phyloP scores from a whole-genome alignment of 2,797 vertebrate genomes.

The Myotis findleyi region DNA sequence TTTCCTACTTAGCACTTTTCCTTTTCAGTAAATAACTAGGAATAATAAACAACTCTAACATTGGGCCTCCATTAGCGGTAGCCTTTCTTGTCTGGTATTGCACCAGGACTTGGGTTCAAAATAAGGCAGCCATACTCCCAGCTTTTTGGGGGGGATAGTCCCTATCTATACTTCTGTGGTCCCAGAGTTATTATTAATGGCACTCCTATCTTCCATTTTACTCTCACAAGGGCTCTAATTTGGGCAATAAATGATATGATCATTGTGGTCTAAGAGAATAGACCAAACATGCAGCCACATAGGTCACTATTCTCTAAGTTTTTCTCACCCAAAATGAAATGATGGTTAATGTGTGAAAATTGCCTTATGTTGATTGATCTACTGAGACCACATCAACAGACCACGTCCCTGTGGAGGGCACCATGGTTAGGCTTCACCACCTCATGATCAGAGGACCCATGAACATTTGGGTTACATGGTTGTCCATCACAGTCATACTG shows the following conservation, averaged over 20 bases:
- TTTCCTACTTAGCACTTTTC: neutral
- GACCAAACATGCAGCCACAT: neutral
- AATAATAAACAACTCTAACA: neutral
- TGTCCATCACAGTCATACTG: neutral
- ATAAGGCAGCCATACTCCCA: neutral
- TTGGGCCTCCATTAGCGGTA: no score
- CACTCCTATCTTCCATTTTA: neutral
- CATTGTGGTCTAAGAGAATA: neutral
- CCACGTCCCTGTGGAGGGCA: neutral
- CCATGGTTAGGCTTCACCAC: neutral
- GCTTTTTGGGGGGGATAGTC: neutral
- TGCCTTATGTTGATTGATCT: neutral
- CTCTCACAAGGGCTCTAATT: neutral
- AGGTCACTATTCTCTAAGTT: neutral
- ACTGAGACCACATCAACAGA: neutral
- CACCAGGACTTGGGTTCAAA: neutral
- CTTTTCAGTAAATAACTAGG: neutral
- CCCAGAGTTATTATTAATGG: neutral
- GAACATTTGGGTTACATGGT: neutral
- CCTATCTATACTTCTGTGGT: neutral
- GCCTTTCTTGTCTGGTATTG: neutral
- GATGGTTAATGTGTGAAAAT: neutral
- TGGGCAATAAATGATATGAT: neutral
- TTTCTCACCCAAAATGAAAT: slow-evolving; percentile 38
- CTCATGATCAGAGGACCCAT: neutral